Percentiles rank a stretch among this genome's conserved stretches.
Conservation (phyloP, 2,888 invertebrate species). For the Caenorhabditis sp. region DNA sequence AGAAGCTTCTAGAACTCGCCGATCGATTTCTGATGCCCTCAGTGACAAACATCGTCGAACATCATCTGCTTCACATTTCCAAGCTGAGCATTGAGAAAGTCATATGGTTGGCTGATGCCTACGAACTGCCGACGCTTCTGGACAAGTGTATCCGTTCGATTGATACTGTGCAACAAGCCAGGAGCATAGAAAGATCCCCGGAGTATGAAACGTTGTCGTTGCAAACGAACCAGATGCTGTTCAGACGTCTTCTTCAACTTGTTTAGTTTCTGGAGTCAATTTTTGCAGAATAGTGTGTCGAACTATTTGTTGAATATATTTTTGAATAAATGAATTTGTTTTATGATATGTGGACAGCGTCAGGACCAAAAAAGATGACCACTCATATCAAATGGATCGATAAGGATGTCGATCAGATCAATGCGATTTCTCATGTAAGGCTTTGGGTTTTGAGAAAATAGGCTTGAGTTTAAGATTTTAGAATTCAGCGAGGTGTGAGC, state of each 20-base stretch:
- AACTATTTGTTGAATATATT: too few relatives aligned
- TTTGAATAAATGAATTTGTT: too few relatives aligned
- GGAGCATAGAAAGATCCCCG: not conserved
- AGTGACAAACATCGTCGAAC: not conserved
- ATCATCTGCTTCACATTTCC: not conserved
- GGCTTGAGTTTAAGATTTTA: too few relatives aligned
- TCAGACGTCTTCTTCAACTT: not conserved
- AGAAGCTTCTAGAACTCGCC: constrained; percentile 7
- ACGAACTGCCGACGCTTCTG: not conserved
- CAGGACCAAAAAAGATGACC: constrained; percentile 47
- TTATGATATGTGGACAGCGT: too few relatives aligned
- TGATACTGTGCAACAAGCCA: not conserved
- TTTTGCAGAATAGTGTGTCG: too few relatives aligned
- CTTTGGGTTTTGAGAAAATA: too few relatives aligned
- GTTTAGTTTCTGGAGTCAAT: too few relatives aligned
- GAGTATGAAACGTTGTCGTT: not conserved
- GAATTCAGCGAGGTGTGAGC: not conserved
- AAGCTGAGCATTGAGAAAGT: not conserved
- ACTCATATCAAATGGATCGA: constrained; percentile 59
- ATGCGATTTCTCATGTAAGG: constrained; percentile 62
- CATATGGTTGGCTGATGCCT: constrained; percentile 2
- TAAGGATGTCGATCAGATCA: constrained; percentile 60
- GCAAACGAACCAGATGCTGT: not conserved
- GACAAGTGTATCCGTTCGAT: not conserved
- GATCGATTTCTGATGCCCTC: not conserved